Conservation (phyloP, 2,888 invertebrate genomes). For the Mamestra brassicae region DNA sequence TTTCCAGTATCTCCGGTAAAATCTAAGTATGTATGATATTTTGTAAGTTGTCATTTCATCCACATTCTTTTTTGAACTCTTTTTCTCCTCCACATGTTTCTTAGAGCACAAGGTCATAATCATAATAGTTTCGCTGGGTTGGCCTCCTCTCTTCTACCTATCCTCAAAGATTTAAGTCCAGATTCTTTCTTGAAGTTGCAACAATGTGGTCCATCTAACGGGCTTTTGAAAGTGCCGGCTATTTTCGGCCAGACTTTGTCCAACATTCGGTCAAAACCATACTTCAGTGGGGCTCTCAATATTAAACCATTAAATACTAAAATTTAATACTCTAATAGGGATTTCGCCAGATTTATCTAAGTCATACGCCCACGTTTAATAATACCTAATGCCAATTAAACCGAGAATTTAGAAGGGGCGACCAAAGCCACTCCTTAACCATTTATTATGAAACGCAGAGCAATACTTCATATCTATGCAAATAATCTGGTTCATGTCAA, state of each 20-base stretch:
- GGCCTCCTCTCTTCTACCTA: too few species aligned
- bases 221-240: not conserved
- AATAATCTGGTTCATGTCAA: slow-evolving; percentile 62
- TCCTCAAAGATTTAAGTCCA: too few species aligned
- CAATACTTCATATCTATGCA: slow-evolving; percentile 61
- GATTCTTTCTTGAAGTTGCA: not conserved
- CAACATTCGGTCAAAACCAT: not conserved
- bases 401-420: slow-evolving; percentile 57
- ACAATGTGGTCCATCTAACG: not conserved
- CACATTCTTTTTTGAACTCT: too few species aligned
- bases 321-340: not conserved
- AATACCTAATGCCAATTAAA: slow-evolving; percentile 42
- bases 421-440: slow-evolving; percentile 49
- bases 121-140: too few species aligned
- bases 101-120: too few species aligned
- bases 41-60: too few species aligned
- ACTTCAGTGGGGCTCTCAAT: not conserved
- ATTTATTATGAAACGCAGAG: slow-evolving; percentile 49
- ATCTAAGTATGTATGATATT: too few species aligned
- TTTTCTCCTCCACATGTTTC: too few species aligned
- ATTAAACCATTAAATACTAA: not conserved
- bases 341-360: slow-evolving; percentile 24
- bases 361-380: slow-evolving; percentile 23
- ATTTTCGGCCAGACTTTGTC: not conserved
- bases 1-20: too few species aligned